Evolutionary conservation across 2,888 invertebrate species (phyloP), one percentile per base, ranked within the genome.

Genomic region (Stegana nigrithorax): DNA sequence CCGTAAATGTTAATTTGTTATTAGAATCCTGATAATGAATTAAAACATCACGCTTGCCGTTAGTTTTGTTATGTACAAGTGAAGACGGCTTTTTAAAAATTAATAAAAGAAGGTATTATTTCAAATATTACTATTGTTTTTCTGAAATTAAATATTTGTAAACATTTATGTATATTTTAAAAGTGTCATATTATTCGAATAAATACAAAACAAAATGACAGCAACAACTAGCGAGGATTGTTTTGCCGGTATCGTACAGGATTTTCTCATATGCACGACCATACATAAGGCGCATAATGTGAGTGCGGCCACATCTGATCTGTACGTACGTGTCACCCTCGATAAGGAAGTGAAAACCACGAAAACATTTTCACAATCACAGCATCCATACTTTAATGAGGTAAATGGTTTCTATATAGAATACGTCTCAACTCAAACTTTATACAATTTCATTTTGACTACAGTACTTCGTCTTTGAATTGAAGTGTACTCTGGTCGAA

Each of bases 381-480:
- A 90, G 66, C 88, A 88, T 65, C 92, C 92, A 0, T 89, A 85
- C 76, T 93, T 89, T 68, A 91, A 90, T 83, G 92, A 93, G 88
- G 92, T 92, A 78, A 70, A 8, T n/a, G 21, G 7, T 0, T 4
- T 6, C 1, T 7, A 21, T 14, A 7, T 10, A 12, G 3, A 23
- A 1, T 23, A 42, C 14, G 17, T 3, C 3, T 10, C 10, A 1
- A 1, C 8, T 32, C 45, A 19, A 21, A 21, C 1, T 8, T 21
- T 26, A 14, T 12, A 7, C 32, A 7, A 50, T 26, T 47, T 14
- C 4, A 8, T 4, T 17, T 2, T 21, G 4, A 1, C 45, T n/a
- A 0, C 25, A 92, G 92, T 90, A 89, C 72, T 92, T 92, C 73
- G 88, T 90, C 2, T 92, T 92, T 69, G 91, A 92, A 74, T 85